Base-by-base conservation (phyloP, 2,888 invertebrate species). In the Agriopis leucophaearia region DNA sequence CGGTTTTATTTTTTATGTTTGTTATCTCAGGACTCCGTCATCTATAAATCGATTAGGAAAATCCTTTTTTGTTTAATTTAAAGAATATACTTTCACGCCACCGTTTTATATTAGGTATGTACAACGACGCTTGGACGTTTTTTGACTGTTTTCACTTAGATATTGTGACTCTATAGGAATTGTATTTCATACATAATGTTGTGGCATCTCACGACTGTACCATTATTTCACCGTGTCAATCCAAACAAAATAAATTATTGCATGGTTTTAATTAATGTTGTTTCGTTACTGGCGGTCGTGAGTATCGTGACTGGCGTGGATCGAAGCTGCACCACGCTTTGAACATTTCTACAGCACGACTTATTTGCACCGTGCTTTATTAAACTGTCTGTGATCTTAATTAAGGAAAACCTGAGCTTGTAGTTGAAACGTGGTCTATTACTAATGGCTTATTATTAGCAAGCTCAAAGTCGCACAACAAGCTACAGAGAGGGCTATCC, bases 201-300 rank as follows among this genome's bases (percentile, higher is more conserved):
- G 44, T n/a, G 35, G 15, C 45, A 47, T 45, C 57, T 7, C 64
- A 57, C 51, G 44, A 38, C 51, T 18, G 15, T 48, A 12, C 27
- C 45, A 52, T 58, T 52, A 58, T 48, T 13, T 7, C 12, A 27
- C n/a, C 48, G 36, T 65, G 47, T 27, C 54, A 52, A 65, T 57
- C 15, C 47, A 36, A 57, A 57, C 45, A 57, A 47, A 36, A 10
- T 16, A 13, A 47, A 54, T 52, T 60, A 36, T 50, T 42, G 47
- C 38, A 47, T 40, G 42, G n/a, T 18, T 66, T 61, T 66, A 66
- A 66, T 66, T 61, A 55, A 61, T 61, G 55, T 61, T n/a, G 50
- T 44, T 48, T 42, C 48, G 40, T 48, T 64, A 52, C 18, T 13
- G 27, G 8, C 12, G 38, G 44, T 66, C 66, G 66, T 66, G 66